These are phyloP conservation scores for Halyomorpha halys DNA, from an alignment of 1,140 invertebrate genomes.

Conservation along the genomic window DNA sequence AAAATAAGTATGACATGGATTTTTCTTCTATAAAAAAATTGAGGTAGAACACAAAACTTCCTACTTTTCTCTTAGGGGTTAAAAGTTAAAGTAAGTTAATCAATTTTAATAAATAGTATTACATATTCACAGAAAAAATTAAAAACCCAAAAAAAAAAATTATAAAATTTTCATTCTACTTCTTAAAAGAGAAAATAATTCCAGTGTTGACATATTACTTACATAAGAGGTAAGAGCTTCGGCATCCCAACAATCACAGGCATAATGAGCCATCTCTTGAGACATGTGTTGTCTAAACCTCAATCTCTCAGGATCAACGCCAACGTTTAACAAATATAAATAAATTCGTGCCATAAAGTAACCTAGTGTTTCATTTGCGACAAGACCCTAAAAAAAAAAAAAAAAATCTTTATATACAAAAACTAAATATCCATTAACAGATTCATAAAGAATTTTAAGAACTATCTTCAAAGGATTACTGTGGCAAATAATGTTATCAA, in stretches of 20 bases:
- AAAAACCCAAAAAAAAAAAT: slow-evolving; percentile 26
- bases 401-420: no score
- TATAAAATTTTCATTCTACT: not conserved
- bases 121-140: no score
- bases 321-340: slow-evolving; percentile 75
- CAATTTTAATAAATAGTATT: no score
- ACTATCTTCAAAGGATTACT: no score
- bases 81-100: no score
- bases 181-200: not conserved
- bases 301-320: slow-evolving; percentile 73
- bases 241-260: slow-evolving; percentile 99
- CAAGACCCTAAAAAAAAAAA: slow-evolving; percentile 52
- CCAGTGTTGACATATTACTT: slow-evolving; percentile 32
- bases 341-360: slow-evolving; percentile 97
- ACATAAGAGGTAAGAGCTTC: slow-evolving; percentile 89
- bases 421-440: no score
- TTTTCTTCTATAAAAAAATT: no score
- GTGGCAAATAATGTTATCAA: no score
- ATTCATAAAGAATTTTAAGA: no score
- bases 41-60: no score
- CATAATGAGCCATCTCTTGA: slow-evolving; percentile 99
- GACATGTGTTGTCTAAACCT: slow-evolving; percentile 96
- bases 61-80: no score
- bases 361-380: slow-evolving; percentile 93
- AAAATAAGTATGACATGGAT: no score